Percentiles rank a stretch among this genome's conserved stretches.
Evolutionary conservation across 2,888 invertebrate genomes (phyloP).

Genomic region (Macrosiphum euphorbiae): DNA sequence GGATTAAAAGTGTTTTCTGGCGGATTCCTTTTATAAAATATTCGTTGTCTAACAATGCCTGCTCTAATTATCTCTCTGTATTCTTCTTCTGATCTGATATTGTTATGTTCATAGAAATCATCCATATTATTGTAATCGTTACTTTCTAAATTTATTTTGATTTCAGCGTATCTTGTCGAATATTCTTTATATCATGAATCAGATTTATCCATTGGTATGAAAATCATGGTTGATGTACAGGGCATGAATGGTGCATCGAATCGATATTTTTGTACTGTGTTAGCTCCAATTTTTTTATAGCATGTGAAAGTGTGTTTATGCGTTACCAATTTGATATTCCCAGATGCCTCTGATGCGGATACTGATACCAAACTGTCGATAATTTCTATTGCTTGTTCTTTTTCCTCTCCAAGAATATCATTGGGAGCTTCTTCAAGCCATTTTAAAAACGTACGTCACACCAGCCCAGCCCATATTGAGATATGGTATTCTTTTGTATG

Average conservation of each 20-base stretch:
- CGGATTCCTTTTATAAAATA: slow-evolving; percentile 32
- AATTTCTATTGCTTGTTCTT: no score
- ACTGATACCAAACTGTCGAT: no score
- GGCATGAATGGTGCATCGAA: neutral
- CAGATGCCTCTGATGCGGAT: no score
- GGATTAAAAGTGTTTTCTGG: slow-evolving; percentile 45
- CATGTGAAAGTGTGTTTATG: neutral
- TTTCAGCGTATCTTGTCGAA: neutral
- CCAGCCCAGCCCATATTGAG: no score
- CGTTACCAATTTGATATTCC: no score
- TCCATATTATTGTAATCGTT: neutral
- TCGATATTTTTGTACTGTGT: neutral
- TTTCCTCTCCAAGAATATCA: no score
- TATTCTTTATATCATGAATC: neutral
- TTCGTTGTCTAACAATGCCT: slow-evolving; percentile 23
- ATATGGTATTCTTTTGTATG: no score
- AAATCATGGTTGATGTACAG: neutral
- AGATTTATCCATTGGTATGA: slow-evolving; percentile 1
- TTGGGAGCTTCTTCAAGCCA: no score
- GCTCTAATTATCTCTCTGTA: slow-evolving; percentile 59
- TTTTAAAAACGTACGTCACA: no score
- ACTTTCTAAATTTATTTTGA: neutral
- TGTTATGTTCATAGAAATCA: neutral
- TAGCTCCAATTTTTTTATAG: neutral
- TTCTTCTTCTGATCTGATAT: slow-evolving; percentile 17